phyloP scores from a whole-genome alignment of 1,140 invertebrate genomes.

The Proctacanthus coquilletti region DNA sequence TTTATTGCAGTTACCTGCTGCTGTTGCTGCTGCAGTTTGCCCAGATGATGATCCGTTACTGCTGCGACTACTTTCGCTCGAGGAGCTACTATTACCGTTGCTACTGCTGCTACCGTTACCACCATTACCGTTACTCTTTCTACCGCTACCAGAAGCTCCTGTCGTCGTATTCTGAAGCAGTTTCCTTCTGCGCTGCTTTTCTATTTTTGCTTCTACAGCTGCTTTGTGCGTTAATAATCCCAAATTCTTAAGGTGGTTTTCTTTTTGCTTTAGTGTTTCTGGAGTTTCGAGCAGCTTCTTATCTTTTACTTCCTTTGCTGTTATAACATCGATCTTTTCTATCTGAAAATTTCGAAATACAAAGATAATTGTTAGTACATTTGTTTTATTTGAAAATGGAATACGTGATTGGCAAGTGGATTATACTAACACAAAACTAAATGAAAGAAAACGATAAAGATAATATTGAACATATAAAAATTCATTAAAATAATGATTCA shows the following conservation, averaged over 20 bases:
- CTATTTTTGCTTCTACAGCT: conserved; percentile 37
- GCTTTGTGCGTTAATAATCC: conserved; percentile 46
- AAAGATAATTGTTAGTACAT: no score
- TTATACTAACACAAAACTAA: no score
- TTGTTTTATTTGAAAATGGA: no score
- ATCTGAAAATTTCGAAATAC: no score
- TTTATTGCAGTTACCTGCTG: conserved; percentile 30
- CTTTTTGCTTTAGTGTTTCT: conserved; percentile 41
- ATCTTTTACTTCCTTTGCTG: no score
- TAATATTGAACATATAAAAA: no score
- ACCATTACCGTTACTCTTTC: conserved; percentile 12
- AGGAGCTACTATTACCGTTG: not conserved
- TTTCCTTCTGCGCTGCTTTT: conserved; percentile 33
- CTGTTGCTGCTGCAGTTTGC: conserved; percentile 19
- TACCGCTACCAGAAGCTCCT: conserved; percentile 29
- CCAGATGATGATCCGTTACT: conserved; percentile 1
- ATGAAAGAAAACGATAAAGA: no score
- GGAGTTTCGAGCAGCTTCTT: conserved; percentile 33
- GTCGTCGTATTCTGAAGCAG: conserved; percentile 31
- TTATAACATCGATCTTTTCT: not conserved
- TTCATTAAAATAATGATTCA: no score
- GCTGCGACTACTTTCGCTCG: no score
- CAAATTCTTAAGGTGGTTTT: conserved; percentile 43
- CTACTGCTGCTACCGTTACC: not conserved
- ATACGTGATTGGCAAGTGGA: no score